These are phyloP conservation scores for Listronotus bonariensis DNA, from an alignment of 1,140 invertebrate genomes.

Conservation along the genomic window DNA sequence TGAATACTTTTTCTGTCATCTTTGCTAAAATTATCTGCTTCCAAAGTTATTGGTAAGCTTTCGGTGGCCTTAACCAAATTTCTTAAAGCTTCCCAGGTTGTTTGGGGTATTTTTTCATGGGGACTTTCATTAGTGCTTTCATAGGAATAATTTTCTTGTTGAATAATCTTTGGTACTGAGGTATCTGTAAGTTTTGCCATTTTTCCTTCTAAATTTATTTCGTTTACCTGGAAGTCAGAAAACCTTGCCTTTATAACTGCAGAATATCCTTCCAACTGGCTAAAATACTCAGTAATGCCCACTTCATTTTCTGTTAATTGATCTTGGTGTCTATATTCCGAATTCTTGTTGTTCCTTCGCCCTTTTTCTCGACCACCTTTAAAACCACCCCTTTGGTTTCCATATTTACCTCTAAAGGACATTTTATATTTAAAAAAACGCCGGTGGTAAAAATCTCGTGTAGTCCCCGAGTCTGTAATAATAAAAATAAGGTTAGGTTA, in stretches of 20 bases:
- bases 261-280: slow-evolving; percentile 67
- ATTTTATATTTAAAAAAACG: too few relatives aligned
- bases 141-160: slow-evolving; percentile 53
- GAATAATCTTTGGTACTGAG: slow-evolving; percentile 59
- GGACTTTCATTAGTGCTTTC: slow-evolving; percentile 56
- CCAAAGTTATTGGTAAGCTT: slow-evolving; percentile 59
- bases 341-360: not conserved
- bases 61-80: slow-evolving; percentile 51
- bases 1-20: slow-evolving; percentile 78
- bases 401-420: not conserved
- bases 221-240: slow-evolving; percentile 91
- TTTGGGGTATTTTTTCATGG: slow-evolving; percentile 59
- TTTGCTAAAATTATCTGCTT: slow-evolving; percentile 75
- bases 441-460: too few relatives aligned
- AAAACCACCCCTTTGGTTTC: slow-evolving; percentile 2
- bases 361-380: not conserved
- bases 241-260: slow-evolving; percentile 80
- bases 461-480: too few relatives aligned
- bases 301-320: slow-evolving; percentile 67
- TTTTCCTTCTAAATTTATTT: slow-evolving; percentile 75
- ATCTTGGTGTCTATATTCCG: slow-evolving; percentile 39
- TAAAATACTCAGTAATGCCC: slow-evolving; percentile 78
- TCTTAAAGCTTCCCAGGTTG: slow-evolving; percentile 65
- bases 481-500: too few relatives aligned
- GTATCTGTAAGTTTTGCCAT: slow-evolving; percentile 72